These are phyloP conservation scores for Orussus abietinus DNA, from an alignment of 1,140 invertebrate species.

Conservation along the genomic window DNA sequence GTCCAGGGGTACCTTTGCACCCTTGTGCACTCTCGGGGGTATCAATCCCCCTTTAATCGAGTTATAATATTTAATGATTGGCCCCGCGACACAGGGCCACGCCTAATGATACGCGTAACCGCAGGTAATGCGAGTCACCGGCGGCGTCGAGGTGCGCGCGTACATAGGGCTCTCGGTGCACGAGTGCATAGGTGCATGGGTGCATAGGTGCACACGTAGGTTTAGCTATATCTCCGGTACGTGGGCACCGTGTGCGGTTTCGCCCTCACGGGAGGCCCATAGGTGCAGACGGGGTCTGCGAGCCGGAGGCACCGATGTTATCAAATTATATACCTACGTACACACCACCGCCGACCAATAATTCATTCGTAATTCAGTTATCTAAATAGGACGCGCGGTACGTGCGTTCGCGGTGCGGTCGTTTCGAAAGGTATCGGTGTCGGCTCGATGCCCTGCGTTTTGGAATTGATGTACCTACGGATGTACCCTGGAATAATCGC, in stretches of 20 bases:
- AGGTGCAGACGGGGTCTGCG: conserved; percentile 11
- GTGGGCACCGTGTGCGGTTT: conserved; percentile 17
- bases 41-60: conserved; percentile 25
- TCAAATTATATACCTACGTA: conserved; percentile 44
- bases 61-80: conserved; percentile 32
- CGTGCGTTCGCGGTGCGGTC: no score
- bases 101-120: conserved; percentile 47
- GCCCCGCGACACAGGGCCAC: conserved; percentile 21
- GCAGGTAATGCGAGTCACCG: conserved; percentile 41
- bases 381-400: conserved; percentile 40
- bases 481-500: no score
- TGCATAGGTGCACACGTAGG: background rate
- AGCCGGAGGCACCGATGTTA: conserved; percentile 38
- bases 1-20: no score
- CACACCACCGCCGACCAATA: conserved; percentile 42
- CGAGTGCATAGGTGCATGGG: background rate
- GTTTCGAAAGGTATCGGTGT: no score
- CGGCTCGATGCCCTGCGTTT: no score
- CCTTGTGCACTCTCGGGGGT: conserved; percentile 7
- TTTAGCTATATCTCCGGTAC: conserved; percentile 10
- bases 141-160: conserved; percentile 7
- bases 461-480: no score
- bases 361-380: conserved; percentile 50
- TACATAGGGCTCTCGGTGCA: conserved; percentile 2
- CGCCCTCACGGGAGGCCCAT: conserved; percentile 14